A percentile compares a stretch with the other conserved stretches of the same genome.
Conservation (phyloP, 2,113 vertebrate species). For the Lampris megalopsis region DNA sequence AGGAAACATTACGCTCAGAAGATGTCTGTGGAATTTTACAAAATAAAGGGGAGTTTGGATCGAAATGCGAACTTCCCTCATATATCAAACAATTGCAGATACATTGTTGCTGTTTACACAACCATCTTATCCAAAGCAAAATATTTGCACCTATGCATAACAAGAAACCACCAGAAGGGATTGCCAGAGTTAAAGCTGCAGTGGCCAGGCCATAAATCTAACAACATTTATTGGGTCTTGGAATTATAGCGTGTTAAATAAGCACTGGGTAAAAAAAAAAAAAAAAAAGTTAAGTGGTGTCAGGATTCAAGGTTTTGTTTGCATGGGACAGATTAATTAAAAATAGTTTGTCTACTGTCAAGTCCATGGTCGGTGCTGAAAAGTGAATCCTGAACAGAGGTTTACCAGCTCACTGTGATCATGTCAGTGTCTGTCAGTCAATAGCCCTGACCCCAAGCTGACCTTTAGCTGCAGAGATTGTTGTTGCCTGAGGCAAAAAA, state of each 20-base stretch:
- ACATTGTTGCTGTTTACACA: not conserved
- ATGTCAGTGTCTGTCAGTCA: slow-evolving; percentile 56
- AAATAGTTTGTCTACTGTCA: slow-evolving; percentile 8
- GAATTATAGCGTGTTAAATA: too few relatives aligned
- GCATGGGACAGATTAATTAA: slow-evolving; percentile 8
- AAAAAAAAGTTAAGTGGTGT: not conserved
- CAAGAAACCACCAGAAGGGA: too few relatives aligned
- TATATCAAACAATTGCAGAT: not conserved
- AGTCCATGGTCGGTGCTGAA: slow-evolving; percentile 11
- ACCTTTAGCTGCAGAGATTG: slow-evolving; percentile 59
- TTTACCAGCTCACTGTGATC: slow-evolving; percentile 14
- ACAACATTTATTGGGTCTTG: too few relatives aligned
- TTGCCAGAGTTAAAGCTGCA: too few relatives aligned
- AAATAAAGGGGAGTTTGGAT: slow-evolving; percentile 24
- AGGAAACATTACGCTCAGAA: slow-evolving; percentile 63
- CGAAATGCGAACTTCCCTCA: not conserved
- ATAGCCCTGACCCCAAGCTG: slow-evolving; percentile 44
- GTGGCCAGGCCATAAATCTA: too few relatives aligned
- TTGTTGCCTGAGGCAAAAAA: slow-evolving; percentile 42
- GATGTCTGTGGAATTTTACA: slow-evolving; percentile 54
- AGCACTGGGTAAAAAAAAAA: not conserved
- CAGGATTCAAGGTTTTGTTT: slow-evolving; percentile 26
- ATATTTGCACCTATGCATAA: too few relatives aligned
- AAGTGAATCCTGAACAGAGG: slow-evolving; percentile 3
- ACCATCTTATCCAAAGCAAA: not conserved